These are phyloP conservation scores for Colletes gigas DNA, from an alignment of 1,140 invertebrate species.

Conservation along the genomic window DNA sequence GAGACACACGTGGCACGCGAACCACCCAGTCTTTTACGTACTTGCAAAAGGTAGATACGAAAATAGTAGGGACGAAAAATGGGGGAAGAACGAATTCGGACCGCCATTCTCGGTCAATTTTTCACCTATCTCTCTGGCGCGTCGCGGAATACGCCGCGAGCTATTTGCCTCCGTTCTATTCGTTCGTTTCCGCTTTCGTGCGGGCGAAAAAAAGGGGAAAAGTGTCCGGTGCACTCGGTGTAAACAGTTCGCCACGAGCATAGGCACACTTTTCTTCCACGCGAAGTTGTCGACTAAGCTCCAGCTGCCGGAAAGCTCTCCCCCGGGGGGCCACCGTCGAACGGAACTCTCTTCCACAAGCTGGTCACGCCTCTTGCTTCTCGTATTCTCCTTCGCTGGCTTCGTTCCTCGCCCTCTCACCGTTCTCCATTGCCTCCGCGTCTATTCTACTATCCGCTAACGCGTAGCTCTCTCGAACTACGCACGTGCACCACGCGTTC, in stretches of 20 bases:
- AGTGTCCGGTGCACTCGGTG: constrained; percentile 45
- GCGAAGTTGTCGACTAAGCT: constrained; percentile 33
- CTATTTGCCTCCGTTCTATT: neutral
- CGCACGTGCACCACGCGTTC: constrained; percentile 48
- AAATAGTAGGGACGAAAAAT: constrained; percentile 31
- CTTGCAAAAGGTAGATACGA: constrained; percentile 4
- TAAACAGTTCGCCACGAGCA: constrained; percentile 27
- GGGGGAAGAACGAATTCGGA: neutral
- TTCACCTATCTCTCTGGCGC: neutral
- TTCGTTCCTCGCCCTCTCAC: constrained; percentile 4
- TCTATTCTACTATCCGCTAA: neutral
- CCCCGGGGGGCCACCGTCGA: neutral
- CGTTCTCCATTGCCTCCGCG: constrained; percentile 1
- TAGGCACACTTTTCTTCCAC: constrained; percentile 39
- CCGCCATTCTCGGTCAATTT: too few species aligned
- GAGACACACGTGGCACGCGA: neutral
- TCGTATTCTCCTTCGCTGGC: neutral
- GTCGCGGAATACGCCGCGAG: neutral
- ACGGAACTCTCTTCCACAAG: constrained; percentile 9
- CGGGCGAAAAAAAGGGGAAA: neutral
- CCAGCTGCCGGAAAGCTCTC: constrained; percentile 34
- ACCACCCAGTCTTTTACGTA: constrained; percentile 47
- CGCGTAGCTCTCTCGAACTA: constrained; percentile 8
- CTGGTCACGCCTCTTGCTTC: constrained; percentile 23
- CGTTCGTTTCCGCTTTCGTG: too few species aligned